These are phyloP conservation scores for Haemorhous mexicanus DNA, from an alignment of 2,113 vertebrate genomes.

Conservation along the genomic window DNA sequence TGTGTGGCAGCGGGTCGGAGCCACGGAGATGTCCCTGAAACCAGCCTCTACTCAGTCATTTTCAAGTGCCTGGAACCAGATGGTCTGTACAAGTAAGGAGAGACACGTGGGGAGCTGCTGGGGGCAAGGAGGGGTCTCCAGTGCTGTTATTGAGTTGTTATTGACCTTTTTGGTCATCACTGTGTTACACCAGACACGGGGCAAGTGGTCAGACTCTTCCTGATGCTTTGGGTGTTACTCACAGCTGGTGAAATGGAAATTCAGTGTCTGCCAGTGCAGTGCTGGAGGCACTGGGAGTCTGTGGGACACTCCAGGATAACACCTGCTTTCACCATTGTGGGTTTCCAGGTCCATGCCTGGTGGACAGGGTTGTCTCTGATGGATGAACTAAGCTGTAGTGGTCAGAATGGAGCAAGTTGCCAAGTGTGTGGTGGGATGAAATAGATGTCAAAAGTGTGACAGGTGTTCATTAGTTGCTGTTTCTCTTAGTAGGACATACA, in stretches of 20 bases:
- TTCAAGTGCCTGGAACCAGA: slow-evolving; percentile 99
- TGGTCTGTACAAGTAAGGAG: slow-evolving; percentile 96
- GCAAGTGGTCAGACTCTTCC: not conserved
- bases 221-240: not conserved
- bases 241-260: not conserved
- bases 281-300: not conserved
- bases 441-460: not conserved
- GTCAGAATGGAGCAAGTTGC: not conserved
- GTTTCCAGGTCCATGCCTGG: not conserved
- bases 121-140: not conserved
- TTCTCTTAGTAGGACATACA: not conserved
- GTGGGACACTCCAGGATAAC: not conserved
- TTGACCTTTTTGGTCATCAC: not conserved
- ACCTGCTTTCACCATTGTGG: not conserved
- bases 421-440: not conserved
- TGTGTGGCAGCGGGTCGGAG: slow-evolving; percentile 91
- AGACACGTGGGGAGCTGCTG: not conserved
- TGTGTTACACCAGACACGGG: accelerated
- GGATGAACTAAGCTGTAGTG: not conserved
- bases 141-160: not conserved
- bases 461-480: not conserved
- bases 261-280: not conserved
- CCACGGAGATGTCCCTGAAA: slow-evolving; percentile 82
- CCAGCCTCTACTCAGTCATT: slow-evolving; percentile 89
- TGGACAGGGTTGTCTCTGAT: not conserved